Conservation (phyloP, 2,888 invertebrate species). For the Spodoptera littoralis region DNA sequence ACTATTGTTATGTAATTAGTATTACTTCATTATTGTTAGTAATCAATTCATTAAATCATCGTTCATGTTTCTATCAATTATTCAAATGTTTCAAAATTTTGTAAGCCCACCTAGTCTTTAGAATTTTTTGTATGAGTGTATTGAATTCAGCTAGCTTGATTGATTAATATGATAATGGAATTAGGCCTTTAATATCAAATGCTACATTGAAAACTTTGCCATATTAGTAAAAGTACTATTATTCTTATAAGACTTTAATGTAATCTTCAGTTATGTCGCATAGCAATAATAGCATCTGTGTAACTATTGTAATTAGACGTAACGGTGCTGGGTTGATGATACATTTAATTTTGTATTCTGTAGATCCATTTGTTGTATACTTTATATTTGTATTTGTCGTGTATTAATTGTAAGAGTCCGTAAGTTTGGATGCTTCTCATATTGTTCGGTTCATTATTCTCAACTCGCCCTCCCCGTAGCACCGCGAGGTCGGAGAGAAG, state of each 20-base stretch:
- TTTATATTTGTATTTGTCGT: constrained; percentile 82
- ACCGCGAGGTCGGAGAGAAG: constrained; percentile 27
- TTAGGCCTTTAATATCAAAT: constrained; percentile 80
- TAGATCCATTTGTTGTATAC: constrained; percentile 81
- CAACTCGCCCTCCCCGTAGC: constrained; percentile 44
- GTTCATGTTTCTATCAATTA: constrained; percentile 59
- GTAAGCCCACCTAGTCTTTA: constrained; percentile 88
- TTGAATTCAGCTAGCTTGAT: constrained; percentile 78
- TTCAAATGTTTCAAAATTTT: constrained; percentile 74
- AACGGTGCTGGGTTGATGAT: constrained; percentile 87
- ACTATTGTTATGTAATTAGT: constrained; percentile 63
- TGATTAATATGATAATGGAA: constrained; percentile 75
- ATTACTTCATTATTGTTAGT: constrained; percentile 60
- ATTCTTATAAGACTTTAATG: constrained; percentile 85
- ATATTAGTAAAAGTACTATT: constrained; percentile 88
- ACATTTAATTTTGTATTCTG: constrained; percentile 83
- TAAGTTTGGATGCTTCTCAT: constrained; percentile 77
- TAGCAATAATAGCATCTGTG: constrained; percentile 81
- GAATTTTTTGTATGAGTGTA: constrained; percentile 76
- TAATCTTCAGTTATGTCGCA: constrained; percentile 80
- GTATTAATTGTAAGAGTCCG: constrained; percentile 78
- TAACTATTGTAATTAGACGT: constrained; percentile 86
- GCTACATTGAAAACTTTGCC: constrained; percentile 89
- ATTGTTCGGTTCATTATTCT: constrained; percentile 85
- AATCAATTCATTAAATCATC: constrained; percentile 55